Evolutionary conservation across 2,113 vertebrate genomes (phyloP), one percentile per base, ranked within the genome.

Genomic region (Meles meles): DNA sequence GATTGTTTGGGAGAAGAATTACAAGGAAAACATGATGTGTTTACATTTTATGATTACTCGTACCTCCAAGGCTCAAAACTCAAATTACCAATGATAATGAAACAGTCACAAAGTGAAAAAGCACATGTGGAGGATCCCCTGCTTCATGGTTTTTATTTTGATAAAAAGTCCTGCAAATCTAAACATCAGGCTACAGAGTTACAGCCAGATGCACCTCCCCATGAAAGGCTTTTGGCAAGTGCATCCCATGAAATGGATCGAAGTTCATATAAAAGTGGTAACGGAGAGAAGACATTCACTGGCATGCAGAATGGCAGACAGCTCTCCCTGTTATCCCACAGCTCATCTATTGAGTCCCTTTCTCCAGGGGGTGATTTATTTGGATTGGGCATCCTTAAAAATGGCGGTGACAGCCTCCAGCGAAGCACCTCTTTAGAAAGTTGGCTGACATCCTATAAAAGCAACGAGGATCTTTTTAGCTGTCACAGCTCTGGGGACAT

Each of bases 321-420:
- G 63, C 85, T 98, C 90, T 95, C 98, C 8, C 80, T 98, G 55
- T 91, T 99, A 74, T 99, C 99, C 91, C 99, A 96, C 74, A 99
- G 99, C 86, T 99, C 99, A 59, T 99, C 99, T 31, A 96, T 99
- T 85, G 99, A 99, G 97, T 99, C 99, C 14, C 98, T 99, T 42
- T 99, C 99, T 91, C 98, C 99, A 57, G 98, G 99, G n/a, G 99
- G 99, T 82, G 99, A 99, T 93, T 98, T 99, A 82, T 99, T 99
- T 96, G 98, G 99, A 96, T 97, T 99, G 79, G 98, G 98, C 97
- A 98, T 99, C 98, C 98, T 99, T 97, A 99, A 99, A 98, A 98
- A 96, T 90, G 98, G 98, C 97, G 94, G 90, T 88, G 99, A 99
- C 4, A 95, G 97, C 37, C 98, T 99, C 89, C 99, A 99, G n/a